Conservation (phyloP, 2,888 invertebrate genomes). For the Crossocerus cetratus region DNA sequence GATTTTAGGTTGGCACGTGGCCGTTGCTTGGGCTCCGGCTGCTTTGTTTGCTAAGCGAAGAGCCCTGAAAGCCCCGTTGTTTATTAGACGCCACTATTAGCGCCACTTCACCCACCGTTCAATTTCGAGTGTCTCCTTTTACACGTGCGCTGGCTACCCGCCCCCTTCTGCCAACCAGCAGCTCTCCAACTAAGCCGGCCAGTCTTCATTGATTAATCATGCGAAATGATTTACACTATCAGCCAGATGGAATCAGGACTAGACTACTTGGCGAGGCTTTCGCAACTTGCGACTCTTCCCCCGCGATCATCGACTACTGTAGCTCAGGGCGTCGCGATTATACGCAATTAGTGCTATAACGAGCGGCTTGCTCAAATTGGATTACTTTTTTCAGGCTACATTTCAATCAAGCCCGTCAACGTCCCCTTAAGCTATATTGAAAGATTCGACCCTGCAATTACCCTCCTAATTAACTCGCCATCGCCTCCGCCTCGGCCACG, state of each 20-base stretch:
- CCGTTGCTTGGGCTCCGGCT: slow-evolving; percentile 41
- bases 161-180: slow-evolving; percentile 5
- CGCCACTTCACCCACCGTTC: slow-evolving; percentile 53
- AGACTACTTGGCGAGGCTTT: too few species aligned
- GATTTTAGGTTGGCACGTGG: slow-evolving; percentile 76
- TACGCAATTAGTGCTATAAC: slow-evolving; percentile 74
- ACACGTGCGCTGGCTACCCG: slow-evolving; percentile 35
- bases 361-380: slow-evolving; percentile 70
- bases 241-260: not conserved
- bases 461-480: slow-evolving; percentile 74
- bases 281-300: too few species aligned
- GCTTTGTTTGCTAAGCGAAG: slow-evolving; percentile 72
- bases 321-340: slow-evolving; percentile 63
- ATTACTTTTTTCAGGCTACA: slow-evolving; percentile 74
- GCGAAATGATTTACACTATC: slow-evolving; percentile 31
- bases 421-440: slow-evolving; percentile 74
- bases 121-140: slow-evolving; percentile 44
- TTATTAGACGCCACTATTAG: slow-evolving; percentile 66
- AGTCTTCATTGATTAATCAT: slow-evolving; percentile 55
- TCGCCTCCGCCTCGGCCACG: slow-evolving; percentile 54
- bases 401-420: slow-evolving; percentile 75
- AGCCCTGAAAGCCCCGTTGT: slow-evolving; percentile 65
- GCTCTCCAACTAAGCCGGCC: too few species aligned
- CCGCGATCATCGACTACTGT: slow-evolving; percentile 29
- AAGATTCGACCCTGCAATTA: slow-evolving; percentile 75